Evolutionary conservation across 1,140 invertebrate species (phyloP), one percentile per base, ranked within the genome.

Genomic region (Sycophila sp.): DNA sequence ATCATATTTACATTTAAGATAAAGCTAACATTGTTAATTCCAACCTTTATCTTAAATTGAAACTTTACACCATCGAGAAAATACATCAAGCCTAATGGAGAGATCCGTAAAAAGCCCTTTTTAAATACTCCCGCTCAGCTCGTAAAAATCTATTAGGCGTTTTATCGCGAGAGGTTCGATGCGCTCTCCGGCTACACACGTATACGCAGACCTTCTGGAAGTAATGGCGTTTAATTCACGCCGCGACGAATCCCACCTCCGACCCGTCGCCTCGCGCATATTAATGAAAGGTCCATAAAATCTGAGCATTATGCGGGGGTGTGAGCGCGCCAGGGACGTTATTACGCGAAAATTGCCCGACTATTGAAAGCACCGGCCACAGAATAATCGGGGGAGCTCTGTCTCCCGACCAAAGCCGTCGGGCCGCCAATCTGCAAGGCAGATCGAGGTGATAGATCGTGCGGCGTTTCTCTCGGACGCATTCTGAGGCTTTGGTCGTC

Each of bases 241-340:
- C 51, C 49, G 19, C 42, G 19, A 24, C 17, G 22, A 19, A 22
- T 4, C n/a, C 3, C 11, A 10, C n/a, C 19, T 47, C 42, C 42
- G 19, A 22, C 42, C 17, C 19, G n/a, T n/a, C n/a, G n/a, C n/a
- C n/a, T n/a, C n/a, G n/a, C 19, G 62, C 47, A 63, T 64, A 64
- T 53, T 53, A 64, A 64, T 53, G 62, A 64, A 53, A 51, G 22
- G 19, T 22, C 19, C 19, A 22, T 38, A 38, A 64, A 53, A 19
- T 64, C 62, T 2, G 6, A 24, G 47, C 5, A 28, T 64, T 64
- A 53, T 17, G 45, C 30, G 32, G 24, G 19, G 32, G n/a, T n/a
- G n/a, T n/a, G 30, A 30, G 2, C 28, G 42, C 4, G 40, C 40
- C 15, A n/a, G n/a, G 42, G 24, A 22, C 19, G n/a, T 47, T 47